Conservation (phyloP, 2,113 vertebrate genomes). For the Vulpes vulpes region DNA sequence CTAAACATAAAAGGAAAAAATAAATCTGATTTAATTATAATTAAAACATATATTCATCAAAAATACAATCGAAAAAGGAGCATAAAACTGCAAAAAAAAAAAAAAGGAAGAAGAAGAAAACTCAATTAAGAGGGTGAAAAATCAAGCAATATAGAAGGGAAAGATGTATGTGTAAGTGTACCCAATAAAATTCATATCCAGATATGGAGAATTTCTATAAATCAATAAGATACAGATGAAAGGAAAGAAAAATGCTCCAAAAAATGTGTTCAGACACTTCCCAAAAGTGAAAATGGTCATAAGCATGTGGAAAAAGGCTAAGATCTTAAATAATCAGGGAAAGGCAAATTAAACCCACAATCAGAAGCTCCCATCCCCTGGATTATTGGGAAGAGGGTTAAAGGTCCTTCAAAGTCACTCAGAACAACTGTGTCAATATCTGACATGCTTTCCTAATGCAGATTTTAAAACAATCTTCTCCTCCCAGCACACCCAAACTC, state of each 20-base stretch:
- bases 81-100: neutral
- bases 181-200: neutral
- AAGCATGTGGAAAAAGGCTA: neutral
- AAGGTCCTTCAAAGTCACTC: neutral
- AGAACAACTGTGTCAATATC: neutral
- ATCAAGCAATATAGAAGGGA: neutral
- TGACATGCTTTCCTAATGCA: neutral
- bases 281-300: neutral
- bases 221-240: neutral
- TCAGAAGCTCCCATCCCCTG: neutral
- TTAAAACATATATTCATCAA: conserved; percentile 30
- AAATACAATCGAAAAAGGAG: neutral
- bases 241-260: conserved; percentile 33
- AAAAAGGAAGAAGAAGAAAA: neutral
- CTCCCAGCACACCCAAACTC: neutral
- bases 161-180: neutral
- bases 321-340: neutral
- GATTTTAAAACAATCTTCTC: neutral
- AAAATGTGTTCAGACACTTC: neutral
- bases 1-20: neutral
- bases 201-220: neutral
- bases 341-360: conserved; percentile 11
- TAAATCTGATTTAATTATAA: conserved; percentile 18
- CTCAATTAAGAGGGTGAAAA: neutral
- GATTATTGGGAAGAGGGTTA: neutral